These are phyloP conservation scores for Drosophila mimetica DNA, from an alignment of 2,888 invertebrate species.

Conservation along the genomic window DNA sequence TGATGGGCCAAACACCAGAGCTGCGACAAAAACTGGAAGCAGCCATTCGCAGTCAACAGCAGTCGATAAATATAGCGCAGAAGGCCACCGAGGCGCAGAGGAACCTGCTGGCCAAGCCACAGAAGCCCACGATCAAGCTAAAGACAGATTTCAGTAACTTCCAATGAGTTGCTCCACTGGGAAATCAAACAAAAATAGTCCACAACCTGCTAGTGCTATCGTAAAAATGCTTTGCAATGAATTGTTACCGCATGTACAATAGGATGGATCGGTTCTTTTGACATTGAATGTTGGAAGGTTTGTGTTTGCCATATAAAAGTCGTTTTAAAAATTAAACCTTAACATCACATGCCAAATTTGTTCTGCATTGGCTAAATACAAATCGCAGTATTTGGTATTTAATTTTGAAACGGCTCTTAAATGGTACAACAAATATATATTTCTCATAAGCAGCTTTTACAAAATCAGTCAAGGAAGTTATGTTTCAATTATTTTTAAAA, in stretches of 20 bases:
- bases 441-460: not conserved
- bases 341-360: too few relatives aligned
- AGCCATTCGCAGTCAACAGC: conserved; percentile 91
- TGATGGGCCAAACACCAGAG: conserved; percentile 93
- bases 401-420: not conserved
- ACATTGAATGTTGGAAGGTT: not conserved
- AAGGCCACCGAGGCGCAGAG: conserved; percentile 85
- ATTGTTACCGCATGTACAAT: conserved; percentile 20
- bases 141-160: conserved; percentile 98
- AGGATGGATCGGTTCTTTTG: conserved; percentile 8
- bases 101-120: conserved; percentile 82
- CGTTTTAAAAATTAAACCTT: too few relatives aligned
- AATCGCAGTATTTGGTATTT: too few relatives aligned
- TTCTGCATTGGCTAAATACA: too few relatives aligned
- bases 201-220: conserved; percentile 25
- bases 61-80: conserved; percentile 85
- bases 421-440: not conserved
- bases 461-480: not conserved
- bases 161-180: conserved; percentile 85
- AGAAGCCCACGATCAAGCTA: conserved; percentile 92
- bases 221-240: conserved; percentile 34
- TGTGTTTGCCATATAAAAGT: too few relatives aligned
- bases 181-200: not conserved
- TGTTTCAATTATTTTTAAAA: too few relatives aligned
- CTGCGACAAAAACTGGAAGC: conserved; percentile 92